Conservation (phyloP, 2,888 invertebrate genomes). For the Drosophila imparisetae region DNA sequence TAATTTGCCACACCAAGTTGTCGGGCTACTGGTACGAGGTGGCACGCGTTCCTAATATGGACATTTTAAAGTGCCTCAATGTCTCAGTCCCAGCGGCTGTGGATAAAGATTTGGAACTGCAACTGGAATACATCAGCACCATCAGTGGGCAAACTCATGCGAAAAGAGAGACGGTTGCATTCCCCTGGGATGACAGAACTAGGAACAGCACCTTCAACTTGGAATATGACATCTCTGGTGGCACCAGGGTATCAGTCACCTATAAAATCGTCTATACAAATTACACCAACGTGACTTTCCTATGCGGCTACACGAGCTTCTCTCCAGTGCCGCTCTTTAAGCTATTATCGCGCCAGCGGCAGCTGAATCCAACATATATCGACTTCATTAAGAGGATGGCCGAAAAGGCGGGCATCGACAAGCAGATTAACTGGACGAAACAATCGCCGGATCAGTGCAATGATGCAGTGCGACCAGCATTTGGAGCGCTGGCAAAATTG, state of each 20-base stretch:
- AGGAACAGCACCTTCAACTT: conserved; percentile 51
- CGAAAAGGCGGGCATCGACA: conserved; percentile 16
- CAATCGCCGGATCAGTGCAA: conserved; percentile 50
- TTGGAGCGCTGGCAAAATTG: neutral
- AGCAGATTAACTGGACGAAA: conserved; percentile 49
- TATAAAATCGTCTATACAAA: conserved; percentile 57
- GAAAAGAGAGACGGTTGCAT: conserved; percentile 41
- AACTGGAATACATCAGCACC: conserved; percentile 58
- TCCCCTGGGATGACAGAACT: conserved; percentile 56
- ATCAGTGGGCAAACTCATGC: conserved; percentile 37
- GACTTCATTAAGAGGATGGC: conserved; percentile 17
- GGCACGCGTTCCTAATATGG: conserved; percentile 44
- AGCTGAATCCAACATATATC: neutral
- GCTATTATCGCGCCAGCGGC: conserved; percentile 45
- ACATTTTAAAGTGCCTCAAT: conserved; percentile 51
- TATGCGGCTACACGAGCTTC: conserved; percentile 61
- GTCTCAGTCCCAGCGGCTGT: conserved; percentile 31
- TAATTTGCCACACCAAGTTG: conserved; percentile 26
- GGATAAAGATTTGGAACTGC: conserved; percentile 26
- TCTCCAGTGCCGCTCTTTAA: conserved; percentile 60
- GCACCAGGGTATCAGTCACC: conserved; percentile 26
- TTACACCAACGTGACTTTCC: conserved; percentile 27
- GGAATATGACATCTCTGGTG: conserved; percentile 14
- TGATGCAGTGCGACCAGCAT: conserved; percentile 15
- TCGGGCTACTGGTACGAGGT: conserved; percentile 59